These are phyloP conservation scores for Unio delphinus DNA, from an alignment of 2,888 invertebrate species.

Conservation along the genomic window DNA sequence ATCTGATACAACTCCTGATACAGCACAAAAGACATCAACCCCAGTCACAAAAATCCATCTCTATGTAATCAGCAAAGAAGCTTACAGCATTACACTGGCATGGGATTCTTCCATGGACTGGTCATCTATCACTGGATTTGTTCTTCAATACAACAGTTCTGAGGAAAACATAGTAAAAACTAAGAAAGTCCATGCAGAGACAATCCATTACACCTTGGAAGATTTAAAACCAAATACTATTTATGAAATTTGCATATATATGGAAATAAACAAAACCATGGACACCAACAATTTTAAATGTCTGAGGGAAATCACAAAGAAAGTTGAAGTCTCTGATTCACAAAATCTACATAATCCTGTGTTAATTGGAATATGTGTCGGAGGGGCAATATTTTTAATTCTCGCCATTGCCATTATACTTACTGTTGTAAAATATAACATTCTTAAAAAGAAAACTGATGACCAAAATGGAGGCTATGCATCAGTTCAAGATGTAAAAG, in stretches of 20 bases:
- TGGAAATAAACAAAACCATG: no score
- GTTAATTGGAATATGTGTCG: no score
- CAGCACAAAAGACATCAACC: neutral
- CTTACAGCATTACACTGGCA: no score
- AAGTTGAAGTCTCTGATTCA: no score
- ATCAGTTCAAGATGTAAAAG: neutral
- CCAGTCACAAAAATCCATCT: neutral
- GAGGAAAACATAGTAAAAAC: no score
- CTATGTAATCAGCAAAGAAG: no score
- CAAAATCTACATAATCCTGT: no score
- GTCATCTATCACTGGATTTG: no score
- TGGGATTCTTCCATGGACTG: no score
- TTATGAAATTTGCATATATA: neutral
- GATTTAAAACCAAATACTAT: slow-evolving; percentile 1
- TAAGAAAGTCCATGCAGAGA: neutral
- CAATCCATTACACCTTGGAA: neutral
- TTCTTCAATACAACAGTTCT: no score
- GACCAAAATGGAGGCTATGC: slow-evolving; percentile 3
- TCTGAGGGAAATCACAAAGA: no score
- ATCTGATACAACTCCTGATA: neutral
- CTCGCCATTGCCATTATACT: slow-evolving; percentile 22
- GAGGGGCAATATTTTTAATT: slow-evolving; percentile 9
- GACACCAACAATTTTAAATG: no score
- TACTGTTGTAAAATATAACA: slow-evolving; percentile 27
- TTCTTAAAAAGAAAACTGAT: slow-evolving; percentile 9